Percentiles rank a stretch among this genome's conserved stretches.
Conservation (phyloP, 2,797 vertebrate genomes). For the Numenius phaeopus region DNA sequence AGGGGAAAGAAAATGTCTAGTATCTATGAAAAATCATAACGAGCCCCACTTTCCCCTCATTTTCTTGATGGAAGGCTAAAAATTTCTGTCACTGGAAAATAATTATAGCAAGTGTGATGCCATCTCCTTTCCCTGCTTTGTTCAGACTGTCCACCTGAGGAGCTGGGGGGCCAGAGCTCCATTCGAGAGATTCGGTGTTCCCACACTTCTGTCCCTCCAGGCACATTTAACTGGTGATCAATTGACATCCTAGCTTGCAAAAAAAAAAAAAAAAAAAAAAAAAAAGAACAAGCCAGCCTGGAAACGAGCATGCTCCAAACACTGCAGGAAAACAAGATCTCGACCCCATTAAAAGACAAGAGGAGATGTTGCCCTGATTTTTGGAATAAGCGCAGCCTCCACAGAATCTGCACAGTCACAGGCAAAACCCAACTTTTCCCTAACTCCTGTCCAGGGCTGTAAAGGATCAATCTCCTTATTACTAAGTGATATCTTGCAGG, state of each 20-base stretch:
- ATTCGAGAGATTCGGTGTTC: background rate
- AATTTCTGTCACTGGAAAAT: background rate
- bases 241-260: background rate
- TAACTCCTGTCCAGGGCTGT: background rate
- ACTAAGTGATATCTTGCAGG: background rate
- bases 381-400: background rate
- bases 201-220: background rate
- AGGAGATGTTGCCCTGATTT: background rate
- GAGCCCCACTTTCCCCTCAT: background rate
- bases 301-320: background rate
- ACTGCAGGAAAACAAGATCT: background rate
- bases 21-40: background rate
- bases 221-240: background rate
- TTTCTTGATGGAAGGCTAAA: background rate
- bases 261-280: background rate
- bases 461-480: background rate
- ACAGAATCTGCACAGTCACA: background rate
- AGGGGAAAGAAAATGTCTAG: rapidly evolving
- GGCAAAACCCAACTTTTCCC: background rate
- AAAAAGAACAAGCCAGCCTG: background rate
- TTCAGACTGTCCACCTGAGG: background rate
- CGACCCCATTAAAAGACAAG: background rate
- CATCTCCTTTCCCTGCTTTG: background rate
- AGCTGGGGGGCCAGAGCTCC: background rate
- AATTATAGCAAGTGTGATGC: background rate